phyloP scores from a whole-genome alignment of 2,113 vertebrate species.

The Rhinoderma darwinii region DNA sequence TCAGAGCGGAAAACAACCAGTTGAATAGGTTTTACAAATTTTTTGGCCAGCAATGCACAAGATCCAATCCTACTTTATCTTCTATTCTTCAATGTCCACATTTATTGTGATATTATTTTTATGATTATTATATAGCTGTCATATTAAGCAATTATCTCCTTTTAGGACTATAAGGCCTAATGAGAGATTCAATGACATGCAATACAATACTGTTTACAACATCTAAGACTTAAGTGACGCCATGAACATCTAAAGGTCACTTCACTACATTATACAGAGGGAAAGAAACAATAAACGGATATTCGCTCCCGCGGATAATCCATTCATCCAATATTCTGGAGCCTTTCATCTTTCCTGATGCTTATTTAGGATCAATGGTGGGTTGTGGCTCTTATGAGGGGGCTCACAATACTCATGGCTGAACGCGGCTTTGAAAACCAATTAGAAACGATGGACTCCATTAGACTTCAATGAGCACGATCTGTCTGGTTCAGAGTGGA shows the following conservation, averaged over 20 bases:
- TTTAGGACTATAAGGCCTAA: not conserved
- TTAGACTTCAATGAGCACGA: slow-evolving; percentile 25
- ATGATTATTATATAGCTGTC: not conserved
- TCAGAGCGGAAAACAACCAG: too few relatives aligned
- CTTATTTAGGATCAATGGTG: not conserved
- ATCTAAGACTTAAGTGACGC: slow-evolving; percentile 1
- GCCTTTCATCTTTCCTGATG: slow-evolving; percentile 15
- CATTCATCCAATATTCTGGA: not conserved
- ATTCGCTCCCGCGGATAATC: not conserved
- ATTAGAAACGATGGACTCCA: not conserved
- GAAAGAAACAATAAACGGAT: not conserved
- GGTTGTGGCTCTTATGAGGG: not conserved
- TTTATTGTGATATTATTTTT: not conserved
- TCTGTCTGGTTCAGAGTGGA: not conserved
- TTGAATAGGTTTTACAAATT: not conserved
- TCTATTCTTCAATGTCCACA: not conserved
- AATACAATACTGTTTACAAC: not conserved
- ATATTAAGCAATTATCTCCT: not conserved
- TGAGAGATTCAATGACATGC: not conserved
- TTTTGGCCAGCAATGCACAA: not conserved
- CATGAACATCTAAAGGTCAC: not conserved
- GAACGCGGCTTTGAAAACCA: slow-evolving; percentile 29
- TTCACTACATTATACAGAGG: not conserved
- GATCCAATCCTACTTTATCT: not conserved
- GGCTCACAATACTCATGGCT: not conserved